Base-by-base conservation (phyloP, 2,888 invertebrate genomes). In the Chrysolina haemoptera region DNA sequence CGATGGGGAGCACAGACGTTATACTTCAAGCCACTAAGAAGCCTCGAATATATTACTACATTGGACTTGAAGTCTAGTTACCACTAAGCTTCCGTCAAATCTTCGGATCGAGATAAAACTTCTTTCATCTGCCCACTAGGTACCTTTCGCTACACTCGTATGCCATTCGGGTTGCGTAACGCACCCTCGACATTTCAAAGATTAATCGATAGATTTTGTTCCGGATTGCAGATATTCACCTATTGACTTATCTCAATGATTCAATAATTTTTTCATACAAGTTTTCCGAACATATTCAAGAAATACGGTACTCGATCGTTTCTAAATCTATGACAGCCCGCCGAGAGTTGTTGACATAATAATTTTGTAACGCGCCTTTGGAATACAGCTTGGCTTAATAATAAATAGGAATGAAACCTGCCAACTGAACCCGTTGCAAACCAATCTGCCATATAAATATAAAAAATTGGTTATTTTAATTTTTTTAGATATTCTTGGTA, bases 91-190 rank as follows among this genome's bases (percentile, higher is more conserved):
- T 55, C 71, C 9, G 62, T 71, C 18, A 55, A 67, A 27, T 55
- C 55, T 16, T 16, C 46, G 16, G 69, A 78, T 59, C 48, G 75
- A 20, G 76, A 77, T 62, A 77, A 77, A 65, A 78, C 76, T n/a
- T 67, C 70, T 4, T 75, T 77, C 27, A 73, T 79, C 14, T 77
- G 77, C 1, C 90, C 80, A 16, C 81, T 82, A 50, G 82, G 83
- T 9, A 65, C 71, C 5, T 82, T 74, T 70, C 72, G 79, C 10
- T 82, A 78, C 66, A 46, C 22, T 10, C 68, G 77, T 41, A 80
- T 82, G n/a, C n/a, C n/a, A n/a, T n/a, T n/a, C n/a, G n/a, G n/a
- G n/a, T n/a, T n/a, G n/a, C n/a, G n/a, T n/a, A 82, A 80, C 62
- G 80, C 81, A 1, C 79, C 80, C 5, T 75, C 82, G 10, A 80